Evolutionary conservation across 2,888 invertebrate species (phyloP), one percentile per base, ranked within the genome.

Genomic region (Graphium colonna): DNA sequence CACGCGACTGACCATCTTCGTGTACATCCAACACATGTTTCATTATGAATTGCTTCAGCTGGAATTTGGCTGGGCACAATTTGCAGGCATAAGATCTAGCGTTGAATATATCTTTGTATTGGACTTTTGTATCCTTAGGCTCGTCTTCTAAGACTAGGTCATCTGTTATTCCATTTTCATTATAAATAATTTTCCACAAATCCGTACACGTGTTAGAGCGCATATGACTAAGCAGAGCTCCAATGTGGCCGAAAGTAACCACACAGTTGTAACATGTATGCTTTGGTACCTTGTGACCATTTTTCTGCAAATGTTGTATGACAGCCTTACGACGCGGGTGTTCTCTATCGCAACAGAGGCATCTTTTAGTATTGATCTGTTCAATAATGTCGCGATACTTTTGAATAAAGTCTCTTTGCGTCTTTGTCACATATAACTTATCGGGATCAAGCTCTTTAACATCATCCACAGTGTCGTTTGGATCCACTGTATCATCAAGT

Each of bases 231-330:
- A 90, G 76, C 21, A 90, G 64, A 28, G 90, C 90, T 16, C 90
- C 90, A 53, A 90, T 90, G 59, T 90, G 90, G 3, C 80, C 82
- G 58, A 91, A 92, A 0, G 92, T 92, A 21, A 92, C 79, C 55
- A 92, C 91, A 65, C 92, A 92, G 67, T 91, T 91, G 62, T 92
- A 92, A 64, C 92, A 92, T 0, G 92, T 92, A 62, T 91, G 92
- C 62, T 91, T 91, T 0, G 92, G 92, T 46, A 92, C 92, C 76
- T 88, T 89, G 56, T 86, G 82, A 1, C 90, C 90, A 68, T 88
- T 90, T 72, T 90, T 90, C 68, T 90, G 90, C 52, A 90, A 72
- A 65, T 90, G 90, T 57, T 90, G 90, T 61, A 90, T 90, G 33
- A 90, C 90, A 9, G 90, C 88, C 66, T 90, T 90, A 53, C 90